Base-by-base conservation (phyloP, 2,888 invertebrate genomes). In the Heliconius cydno region DNA sequence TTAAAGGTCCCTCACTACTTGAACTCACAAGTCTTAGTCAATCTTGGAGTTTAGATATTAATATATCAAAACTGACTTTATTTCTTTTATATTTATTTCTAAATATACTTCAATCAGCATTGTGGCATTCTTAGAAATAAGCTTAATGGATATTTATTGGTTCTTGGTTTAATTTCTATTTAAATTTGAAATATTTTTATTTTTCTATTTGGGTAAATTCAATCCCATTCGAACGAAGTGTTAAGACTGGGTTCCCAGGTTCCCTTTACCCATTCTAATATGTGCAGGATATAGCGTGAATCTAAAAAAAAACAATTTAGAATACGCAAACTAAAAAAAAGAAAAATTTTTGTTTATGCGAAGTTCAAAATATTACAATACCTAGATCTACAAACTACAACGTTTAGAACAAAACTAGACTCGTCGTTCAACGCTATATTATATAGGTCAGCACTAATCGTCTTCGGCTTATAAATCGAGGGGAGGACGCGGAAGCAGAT, bases 401-500 rank as follows among this genome's bases (percentile, higher is more conserved):
- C 9, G 38, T 4, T 74, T 60, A 74, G 63, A 19, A 74, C 38
- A 74, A 34, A n/a, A 19, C 10, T 60, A 41, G 13, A 38, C 25
- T 41, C n/a, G 19, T 19, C 19, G n/a, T 73, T 65, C 71, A 73
- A 66, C 19, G 41, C 38, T 73, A 60, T 30, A 52, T 65, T 76
- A 79, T 79, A 68, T 81, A 65, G 76, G 65, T 75, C 80, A 83
- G 87, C 86, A 76, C 89, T 90, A 89, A 87, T 88, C 88, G 90
- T 92, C 91, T 89, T 91, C 91, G 92, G 91, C 92, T 88, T 90
- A 89, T 89, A 90, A 91, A 91, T 91, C 89, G 89, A 90, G 88
- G 88, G 92, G 92, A 88, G 91, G 91, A 90, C 87, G 88, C 90
- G 92, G 92, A 93, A 92, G 90, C 85, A 85, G 87, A 88, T 84